These are phyloP conservation scores for Clistopyga incitator DNA, from an alignment of 2,888 invertebrate genomes.

Conservation along the genomic window DNA sequence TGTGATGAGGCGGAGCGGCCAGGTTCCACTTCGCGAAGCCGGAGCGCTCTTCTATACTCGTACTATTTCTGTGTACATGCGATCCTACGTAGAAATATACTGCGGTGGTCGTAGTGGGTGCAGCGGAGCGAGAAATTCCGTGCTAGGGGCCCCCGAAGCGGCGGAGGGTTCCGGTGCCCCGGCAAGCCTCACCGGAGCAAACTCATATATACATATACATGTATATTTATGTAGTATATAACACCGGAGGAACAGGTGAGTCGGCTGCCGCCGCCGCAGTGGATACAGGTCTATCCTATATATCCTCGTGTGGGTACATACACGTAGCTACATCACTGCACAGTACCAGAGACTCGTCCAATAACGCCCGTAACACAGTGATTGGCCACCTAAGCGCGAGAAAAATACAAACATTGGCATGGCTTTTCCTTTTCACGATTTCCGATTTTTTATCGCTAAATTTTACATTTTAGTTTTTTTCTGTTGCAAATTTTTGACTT, in stretches of 20 bases:
- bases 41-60: not conserved
- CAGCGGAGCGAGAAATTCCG: constrained; percentile 73
- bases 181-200: constrained; percentile 36
- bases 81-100: constrained; percentile 22
- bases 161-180: constrained; percentile 69
- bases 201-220: constrained; percentile 14
- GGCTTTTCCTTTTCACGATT: no score
- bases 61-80: constrained; percentile 17
- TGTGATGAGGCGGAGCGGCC: constrained; percentile 16
- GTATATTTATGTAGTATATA: constrained; percentile 24
- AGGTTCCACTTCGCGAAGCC: constrained; percentile 57
- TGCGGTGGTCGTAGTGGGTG: constrained; percentile 68
- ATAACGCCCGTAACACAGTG: not conserved
- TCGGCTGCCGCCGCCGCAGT: constrained; percentile 65
- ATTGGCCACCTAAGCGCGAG: not conserved
- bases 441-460: no score
- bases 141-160: constrained; percentile 65
- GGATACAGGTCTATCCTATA: constrained; percentile 44
- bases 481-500: no score
- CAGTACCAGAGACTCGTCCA: constrained; percentile 50
- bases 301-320: constrained; percentile 27
- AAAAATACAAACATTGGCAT: not conserved
- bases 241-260: constrained; percentile 77
- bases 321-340: constrained; percentile 50
- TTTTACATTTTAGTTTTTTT: no score